Conservation (phyloP, 2,113 vertebrate species). For the Erythrolamprus reginae region DNA sequence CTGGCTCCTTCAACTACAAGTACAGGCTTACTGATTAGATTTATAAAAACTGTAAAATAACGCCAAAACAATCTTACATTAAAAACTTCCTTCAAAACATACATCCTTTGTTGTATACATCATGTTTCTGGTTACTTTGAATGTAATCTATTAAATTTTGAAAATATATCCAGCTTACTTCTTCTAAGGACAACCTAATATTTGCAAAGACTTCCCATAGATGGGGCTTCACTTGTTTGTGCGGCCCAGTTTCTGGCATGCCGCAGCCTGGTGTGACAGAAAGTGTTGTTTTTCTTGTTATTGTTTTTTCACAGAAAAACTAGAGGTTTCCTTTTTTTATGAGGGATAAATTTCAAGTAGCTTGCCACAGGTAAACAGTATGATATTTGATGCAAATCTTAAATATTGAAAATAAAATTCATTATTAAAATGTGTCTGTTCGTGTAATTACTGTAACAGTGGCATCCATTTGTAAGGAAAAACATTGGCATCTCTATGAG, state of each 20-base stretch:
- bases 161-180: neutral
- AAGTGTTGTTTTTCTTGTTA: neutral
- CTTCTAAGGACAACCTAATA: neutral
- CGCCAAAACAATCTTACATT: neutral
- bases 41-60: neutral
- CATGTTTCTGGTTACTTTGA: neutral
- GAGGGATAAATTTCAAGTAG: neutral
- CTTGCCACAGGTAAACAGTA: neutral
- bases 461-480: neutral
- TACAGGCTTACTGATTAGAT: neutral
- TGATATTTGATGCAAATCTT: neutral
- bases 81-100: neutral
- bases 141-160: neutral
- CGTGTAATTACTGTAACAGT: neutral
- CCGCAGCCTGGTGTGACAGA: too few relatives aligned
- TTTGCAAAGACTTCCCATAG: neutral
- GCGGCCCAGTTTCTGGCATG: too few relatives aligned
- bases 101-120: neutral
- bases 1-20: neutral
- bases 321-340: neutral
- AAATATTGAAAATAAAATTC: neutral
- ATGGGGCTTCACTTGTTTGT: too few relatives aligned
- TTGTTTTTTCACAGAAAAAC: neutral
- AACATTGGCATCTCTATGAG: neutral
- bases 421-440: neutral